These are phyloP conservation scores for Oppia nitens DNA, from an alignment of 1,140 invertebrate species.

Conservation along the genomic window DNA sequence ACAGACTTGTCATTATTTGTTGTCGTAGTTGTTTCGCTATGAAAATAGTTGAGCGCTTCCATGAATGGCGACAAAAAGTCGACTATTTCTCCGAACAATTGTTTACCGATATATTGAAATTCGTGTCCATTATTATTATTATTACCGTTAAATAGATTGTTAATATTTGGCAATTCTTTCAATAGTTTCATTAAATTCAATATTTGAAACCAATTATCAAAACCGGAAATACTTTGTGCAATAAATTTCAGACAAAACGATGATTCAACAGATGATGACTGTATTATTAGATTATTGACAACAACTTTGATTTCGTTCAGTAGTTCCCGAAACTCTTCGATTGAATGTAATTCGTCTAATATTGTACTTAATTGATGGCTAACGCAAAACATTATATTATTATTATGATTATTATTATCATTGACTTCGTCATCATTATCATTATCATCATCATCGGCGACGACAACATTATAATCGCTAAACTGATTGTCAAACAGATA, in stretches of 20 bases:
- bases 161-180: not conserved
- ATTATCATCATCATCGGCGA: too few relatives aligned
- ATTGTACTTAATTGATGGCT: not conserved
- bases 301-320: not conserved
- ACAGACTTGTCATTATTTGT: too few relatives aligned
- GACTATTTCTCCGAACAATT: not conserved
- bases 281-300: too few relatives aligned
- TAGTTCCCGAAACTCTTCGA: not conserved
- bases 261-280: too few relatives aligned
- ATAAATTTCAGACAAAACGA: not conserved
- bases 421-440: too few relatives aligned
- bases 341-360: not conserved
- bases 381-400: not conserved
- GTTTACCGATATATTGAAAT: not conserved
- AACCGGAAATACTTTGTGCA: not conserved
- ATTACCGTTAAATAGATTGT: not conserved
- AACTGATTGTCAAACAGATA: not conserved
- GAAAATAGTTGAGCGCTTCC: not conserved
- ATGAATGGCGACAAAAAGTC: not conserved
- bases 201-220: not conserved
- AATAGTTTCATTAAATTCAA: not conserved
- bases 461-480: not conserved
- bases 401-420: not conserved
- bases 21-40: not conserved
- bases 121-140: too few relatives aligned